Conservation (phyloP, 2,797 vertebrate species). For the Bradypodion ventrale region DNA sequence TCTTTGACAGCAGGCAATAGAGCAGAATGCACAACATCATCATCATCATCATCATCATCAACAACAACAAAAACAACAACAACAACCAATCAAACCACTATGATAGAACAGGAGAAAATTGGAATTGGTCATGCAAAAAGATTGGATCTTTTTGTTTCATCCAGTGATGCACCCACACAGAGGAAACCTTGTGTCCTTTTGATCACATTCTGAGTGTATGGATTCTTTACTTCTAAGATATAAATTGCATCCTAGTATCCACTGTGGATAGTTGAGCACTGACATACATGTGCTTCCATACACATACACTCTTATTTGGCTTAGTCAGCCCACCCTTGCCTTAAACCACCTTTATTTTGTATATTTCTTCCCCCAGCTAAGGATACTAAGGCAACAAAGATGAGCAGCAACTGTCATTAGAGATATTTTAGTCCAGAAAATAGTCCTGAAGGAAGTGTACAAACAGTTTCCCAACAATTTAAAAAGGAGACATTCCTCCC, state of each 20-base stretch:
- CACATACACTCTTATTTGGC: background rate
- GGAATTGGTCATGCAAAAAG: background rate
- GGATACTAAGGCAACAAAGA: constrained; percentile 48
- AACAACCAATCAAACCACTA: background rate
- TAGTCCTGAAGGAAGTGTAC: constrained; percentile 47
- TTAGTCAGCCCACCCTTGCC: background rate
- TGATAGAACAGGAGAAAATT: background rate
- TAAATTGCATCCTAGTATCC: background rate
- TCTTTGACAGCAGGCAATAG: constrained; percentile 49
- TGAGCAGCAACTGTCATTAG: constrained; percentile 55
- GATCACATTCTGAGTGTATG: background rate
- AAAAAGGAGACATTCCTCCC: constrained; percentile 57
- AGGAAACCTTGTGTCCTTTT: background rate
- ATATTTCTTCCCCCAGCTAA: constrained; percentile 61
- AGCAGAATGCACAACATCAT: background rate
- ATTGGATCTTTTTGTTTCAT: background rate
- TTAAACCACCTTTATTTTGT: constrained; percentile 54
- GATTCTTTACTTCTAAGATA: constrained; percentile 1
- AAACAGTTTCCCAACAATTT: constrained; percentile 43
- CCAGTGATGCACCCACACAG: background rate
- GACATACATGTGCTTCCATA: background rate
- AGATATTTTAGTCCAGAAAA: constrained; percentile 59
- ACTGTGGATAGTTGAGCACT: background rate
- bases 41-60: too few relatives aligned
- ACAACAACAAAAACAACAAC: too few relatives aligned